Evolutionary conservation across 30 jellyfish, hydroid and myxozoan species (phyloP).

Genomic region (Phacellophora camtschatica): DNA sequence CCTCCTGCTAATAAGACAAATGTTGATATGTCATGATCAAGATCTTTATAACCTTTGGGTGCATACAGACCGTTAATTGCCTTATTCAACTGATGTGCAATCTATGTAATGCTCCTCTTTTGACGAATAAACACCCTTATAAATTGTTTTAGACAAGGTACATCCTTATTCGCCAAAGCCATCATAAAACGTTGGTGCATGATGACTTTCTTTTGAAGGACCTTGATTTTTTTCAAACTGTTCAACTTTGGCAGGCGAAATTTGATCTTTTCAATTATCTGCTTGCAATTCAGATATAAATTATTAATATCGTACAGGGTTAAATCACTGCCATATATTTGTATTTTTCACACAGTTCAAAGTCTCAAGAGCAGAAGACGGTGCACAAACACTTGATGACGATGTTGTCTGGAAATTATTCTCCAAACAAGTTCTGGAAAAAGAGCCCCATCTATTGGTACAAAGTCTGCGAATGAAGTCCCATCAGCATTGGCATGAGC

Average conservation of each 20-base stretch:
- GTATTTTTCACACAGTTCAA: background rate
- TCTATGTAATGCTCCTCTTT: background rate
- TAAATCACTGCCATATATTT: background rate
- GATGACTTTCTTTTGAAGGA: background rate
- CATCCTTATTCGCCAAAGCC: background rate
- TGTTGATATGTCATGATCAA: background rate
- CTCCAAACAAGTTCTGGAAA: background rate
- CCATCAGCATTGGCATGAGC: background rate
- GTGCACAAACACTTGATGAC: background rate
- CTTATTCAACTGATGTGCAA: background rate
- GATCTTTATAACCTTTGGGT: background rate
- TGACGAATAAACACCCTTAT: background rate
- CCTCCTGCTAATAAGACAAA: background rate
- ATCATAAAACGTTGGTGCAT: background rate
- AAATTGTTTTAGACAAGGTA: background rate
- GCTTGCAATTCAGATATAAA: background rate
- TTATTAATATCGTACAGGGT: too few species aligned
- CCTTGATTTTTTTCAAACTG: background rate
- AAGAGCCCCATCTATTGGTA: background rate
- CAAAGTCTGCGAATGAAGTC: background rate
- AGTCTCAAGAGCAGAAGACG: background rate
- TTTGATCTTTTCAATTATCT: background rate
- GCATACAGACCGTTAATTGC: background rate
- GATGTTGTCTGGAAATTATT: background rate
- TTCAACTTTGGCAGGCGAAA: background rate